Conservation (phyloP, 2,113 vertebrate genomes). For the Isichthys henryi region DNA sequence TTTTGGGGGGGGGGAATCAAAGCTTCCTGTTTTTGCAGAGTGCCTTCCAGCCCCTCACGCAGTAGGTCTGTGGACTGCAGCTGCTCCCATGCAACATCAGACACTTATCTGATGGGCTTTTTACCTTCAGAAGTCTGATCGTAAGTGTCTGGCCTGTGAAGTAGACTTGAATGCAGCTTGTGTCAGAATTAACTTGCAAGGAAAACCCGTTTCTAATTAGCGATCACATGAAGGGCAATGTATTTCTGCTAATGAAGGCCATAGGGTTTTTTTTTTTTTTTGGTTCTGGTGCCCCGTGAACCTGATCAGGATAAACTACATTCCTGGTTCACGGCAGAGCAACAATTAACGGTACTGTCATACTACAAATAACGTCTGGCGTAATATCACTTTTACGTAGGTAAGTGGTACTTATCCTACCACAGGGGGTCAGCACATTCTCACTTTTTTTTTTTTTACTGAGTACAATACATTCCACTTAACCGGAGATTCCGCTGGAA, state of each 20-base stretch:
- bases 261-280: too few species aligned
- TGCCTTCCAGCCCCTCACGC: too few species aligned
- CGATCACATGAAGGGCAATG: not conserved
- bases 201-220: not conserved
- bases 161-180: not conserved
- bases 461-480: not conserved
- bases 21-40: too few species aligned
- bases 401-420: not conserved
- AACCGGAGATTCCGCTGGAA: not conserved
- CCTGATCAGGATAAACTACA: not conserved
- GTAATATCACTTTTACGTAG: not conserved
- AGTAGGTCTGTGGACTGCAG: not conserved
- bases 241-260: not conserved
- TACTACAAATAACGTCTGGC: not conserved
- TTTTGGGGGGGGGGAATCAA: too few species aligned
- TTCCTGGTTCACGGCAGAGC: not conserved
- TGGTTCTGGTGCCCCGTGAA: not conserved
- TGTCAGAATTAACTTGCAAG: not conserved
- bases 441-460: not conserved
- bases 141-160: not conserved
- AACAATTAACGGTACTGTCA: not conserved
- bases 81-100: not conserved
- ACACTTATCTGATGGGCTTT: not conserved
- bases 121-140: not conserved
- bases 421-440: not conserved